phyloP scores from a whole-genome alignment of 2,888 invertebrate species.

The Bursaphelenchus okinawaensis region DNA sequence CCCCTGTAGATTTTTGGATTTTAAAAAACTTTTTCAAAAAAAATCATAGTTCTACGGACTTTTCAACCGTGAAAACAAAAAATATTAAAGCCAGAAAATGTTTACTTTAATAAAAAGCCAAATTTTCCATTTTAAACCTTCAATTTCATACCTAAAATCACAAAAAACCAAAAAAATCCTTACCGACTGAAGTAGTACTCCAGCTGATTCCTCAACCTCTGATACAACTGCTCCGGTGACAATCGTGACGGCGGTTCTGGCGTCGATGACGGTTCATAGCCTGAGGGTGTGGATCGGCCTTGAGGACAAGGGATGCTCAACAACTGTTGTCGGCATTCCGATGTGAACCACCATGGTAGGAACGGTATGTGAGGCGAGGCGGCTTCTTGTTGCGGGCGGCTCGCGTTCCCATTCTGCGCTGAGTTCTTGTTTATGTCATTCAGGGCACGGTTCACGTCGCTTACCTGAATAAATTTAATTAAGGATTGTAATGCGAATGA shows the following conservation, averaged over 20 bases:
- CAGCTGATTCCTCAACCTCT: slow-evolving; percentile 74
- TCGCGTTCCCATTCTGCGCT: neutral
- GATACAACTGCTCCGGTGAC: slow-evolving; percentile 65
- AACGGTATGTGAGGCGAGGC: slow-evolving; percentile 12
- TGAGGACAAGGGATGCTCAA: slow-evolving; percentile 16
- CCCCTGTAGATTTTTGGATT: neutral
- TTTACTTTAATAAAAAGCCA: too few species aligned
- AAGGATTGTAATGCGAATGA: too few species aligned
- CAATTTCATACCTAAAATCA: too few species aligned
- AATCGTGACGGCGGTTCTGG: slow-evolving; percentile 11
- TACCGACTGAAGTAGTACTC: slow-evolving; percentile 85
- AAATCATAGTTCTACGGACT: too few species aligned
- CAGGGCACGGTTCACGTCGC: slow-evolving; percentile 25
- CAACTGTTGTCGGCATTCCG: slow-evolving; percentile 31
- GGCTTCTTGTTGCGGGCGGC: neutral
- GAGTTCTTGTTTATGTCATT: slow-evolving; percentile 20
- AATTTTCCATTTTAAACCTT: too few species aligned
- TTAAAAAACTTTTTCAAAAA: too few species aligned
- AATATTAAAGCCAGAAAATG: too few species aligned
- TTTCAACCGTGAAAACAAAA: too few species aligned
- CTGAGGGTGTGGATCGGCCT: slow-evolving; percentile 6
- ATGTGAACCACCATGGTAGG: slow-evolving; percentile 40
- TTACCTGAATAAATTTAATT: slow-evolving; percentile 22
- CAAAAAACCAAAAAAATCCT: too few species aligned
- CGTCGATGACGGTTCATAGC: slow-evolving; percentile 17